phyloP scores from a whole-genome alignment of 2,888 invertebrate genomes.

The Sminthurides aquaticus region DNA sequence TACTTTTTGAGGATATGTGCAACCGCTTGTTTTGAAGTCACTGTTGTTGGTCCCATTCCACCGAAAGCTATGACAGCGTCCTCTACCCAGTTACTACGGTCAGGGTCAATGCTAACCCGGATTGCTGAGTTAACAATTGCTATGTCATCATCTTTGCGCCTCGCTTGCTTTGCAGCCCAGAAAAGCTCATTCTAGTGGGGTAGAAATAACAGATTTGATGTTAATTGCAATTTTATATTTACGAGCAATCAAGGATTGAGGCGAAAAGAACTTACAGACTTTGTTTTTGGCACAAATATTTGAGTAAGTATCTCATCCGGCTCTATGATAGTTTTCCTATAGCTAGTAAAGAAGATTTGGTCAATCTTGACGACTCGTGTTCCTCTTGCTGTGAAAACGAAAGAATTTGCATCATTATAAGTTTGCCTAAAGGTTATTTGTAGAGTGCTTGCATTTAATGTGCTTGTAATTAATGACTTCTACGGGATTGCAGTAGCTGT shows the following conservation, averaged over 20 bases:
- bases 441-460: too few relatives aligned
- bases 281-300: conserved; percentile 68
- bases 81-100: conserved; percentile 51
- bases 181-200: conserved; percentile 59
- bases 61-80: conserved; percentile 72
- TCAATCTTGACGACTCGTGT: conserved; percentile 19
- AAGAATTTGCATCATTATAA: neutral
- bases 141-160: conserved; percentile 87
- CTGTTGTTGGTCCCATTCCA: conserved; percentile 84
- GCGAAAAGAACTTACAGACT: conserved; percentile 48
- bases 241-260: too few relatives aligned
- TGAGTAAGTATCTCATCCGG: conserved; percentile 72
- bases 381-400: conserved; percentile 8
- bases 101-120: conserved; percentile 58
- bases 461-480: neutral
- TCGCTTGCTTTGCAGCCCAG: conserved; percentile 82
- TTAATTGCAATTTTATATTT: too few relatives aligned
- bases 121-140: conserved; percentile 82
- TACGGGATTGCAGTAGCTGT: neutral
- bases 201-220: too few relatives aligned
- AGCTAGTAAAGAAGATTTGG: conserved; percentile 51
- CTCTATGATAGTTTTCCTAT: conserved; percentile 65
- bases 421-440: neutral
- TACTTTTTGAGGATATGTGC: conserved; percentile 53
- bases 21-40: conserved; percentile 62